Percentiles rank a stretch among this genome's conserved stretches.
Conservation (phyloP, 2,888 invertebrate genomes). For the Cephus runcator region DNA sequence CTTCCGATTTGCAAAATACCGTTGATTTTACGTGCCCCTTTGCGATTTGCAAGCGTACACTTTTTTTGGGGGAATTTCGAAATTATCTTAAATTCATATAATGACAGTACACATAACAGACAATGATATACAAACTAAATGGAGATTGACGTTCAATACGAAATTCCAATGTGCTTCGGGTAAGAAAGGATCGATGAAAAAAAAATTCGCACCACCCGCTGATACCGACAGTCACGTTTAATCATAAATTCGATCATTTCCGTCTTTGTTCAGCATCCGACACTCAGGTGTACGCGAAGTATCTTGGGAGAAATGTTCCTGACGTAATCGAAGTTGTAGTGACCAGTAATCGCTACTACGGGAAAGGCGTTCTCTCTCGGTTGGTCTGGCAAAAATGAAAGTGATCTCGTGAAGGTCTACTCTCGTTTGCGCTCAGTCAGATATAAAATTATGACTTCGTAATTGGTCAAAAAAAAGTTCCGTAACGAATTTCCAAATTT, state of each 20-base stretch:
- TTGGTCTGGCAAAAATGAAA: conserved; percentile 16
- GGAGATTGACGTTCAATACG: neutral
- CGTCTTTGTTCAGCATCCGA: neutral
- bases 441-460: neutral
- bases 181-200: neutral
- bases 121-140: neutral
- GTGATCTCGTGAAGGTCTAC: conserved; percentile 8
- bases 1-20: too few species aligned
- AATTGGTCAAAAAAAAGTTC: neutral
- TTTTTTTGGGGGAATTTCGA: neutral
- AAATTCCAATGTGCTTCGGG: neutral
- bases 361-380: conserved; percentile 11
- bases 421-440: neutral
- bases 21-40: too few species aligned
- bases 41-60: neutral
- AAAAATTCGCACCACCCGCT: neutral
- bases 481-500: neutral
- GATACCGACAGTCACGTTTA: neutral
- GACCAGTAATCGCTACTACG: conserved; percentile 9
- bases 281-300: neutral
- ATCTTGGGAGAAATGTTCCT: conserved; percentile 12
- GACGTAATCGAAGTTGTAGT: conserved; percentile 8
- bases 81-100: neutral
- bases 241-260: neutral
- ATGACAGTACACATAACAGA: neutral